Percentiles rank a stretch among this genome's conserved stretches.
Evolutionary conservation across 1,140 invertebrate genomes (phyloP).

Genomic region (Drosophila funebris): DNA sequence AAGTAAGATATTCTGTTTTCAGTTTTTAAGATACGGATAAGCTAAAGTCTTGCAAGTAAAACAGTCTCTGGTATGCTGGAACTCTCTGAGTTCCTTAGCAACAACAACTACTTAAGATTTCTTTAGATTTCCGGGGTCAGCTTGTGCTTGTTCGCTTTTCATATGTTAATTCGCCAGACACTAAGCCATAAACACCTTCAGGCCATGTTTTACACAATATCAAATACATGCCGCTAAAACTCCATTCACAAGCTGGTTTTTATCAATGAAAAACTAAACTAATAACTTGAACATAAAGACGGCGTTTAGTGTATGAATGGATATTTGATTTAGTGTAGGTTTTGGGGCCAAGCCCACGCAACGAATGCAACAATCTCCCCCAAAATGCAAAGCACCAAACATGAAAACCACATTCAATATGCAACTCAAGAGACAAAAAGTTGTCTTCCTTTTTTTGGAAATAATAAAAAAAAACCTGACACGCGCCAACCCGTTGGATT

Average conservation of each 20-base stretch:
- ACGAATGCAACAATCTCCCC: slow-evolving; percentile 33
- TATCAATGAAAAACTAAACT: slow-evolving; percentile 59
- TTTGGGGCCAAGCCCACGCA: slow-evolving; percentile 59
- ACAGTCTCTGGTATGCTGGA: too few relatives aligned
- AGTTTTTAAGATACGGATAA: too few relatives aligned
- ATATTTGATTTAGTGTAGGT: slow-evolving; percentile 17
- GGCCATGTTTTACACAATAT: slow-evolving; percentile 20
- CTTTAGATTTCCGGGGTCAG: neutral
- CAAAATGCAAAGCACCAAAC: slow-evolving; percentile 30
- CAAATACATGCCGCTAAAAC: slow-evolving; percentile 37
- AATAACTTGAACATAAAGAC: neutral
- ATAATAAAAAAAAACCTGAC: slow-evolving; percentile 28
- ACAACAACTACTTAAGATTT: neutral
- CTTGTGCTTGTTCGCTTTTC: slow-evolving; percentile 1
- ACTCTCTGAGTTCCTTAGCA: neutral
- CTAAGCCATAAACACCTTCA: slow-evolving; percentile 43
- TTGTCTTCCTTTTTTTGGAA: slow-evolving; percentile 7
- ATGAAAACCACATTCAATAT: slow-evolving; percentile 23
- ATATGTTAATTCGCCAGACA: slow-evolving; percentile 15
- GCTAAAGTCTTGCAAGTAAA: too few relatives aligned
- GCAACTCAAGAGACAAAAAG: slow-evolving; percentile 1
- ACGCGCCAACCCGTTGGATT: slow-evolving; percentile 62
- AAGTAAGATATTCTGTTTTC: too few relatives aligned
- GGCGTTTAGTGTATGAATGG: slow-evolving; percentile 50
- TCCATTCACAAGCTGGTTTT: slow-evolving; percentile 44